Evolutionary conservation across 2,113 vertebrate genomes (phyloP).

Genomic region (Carettochelys insculpta): DNA sequence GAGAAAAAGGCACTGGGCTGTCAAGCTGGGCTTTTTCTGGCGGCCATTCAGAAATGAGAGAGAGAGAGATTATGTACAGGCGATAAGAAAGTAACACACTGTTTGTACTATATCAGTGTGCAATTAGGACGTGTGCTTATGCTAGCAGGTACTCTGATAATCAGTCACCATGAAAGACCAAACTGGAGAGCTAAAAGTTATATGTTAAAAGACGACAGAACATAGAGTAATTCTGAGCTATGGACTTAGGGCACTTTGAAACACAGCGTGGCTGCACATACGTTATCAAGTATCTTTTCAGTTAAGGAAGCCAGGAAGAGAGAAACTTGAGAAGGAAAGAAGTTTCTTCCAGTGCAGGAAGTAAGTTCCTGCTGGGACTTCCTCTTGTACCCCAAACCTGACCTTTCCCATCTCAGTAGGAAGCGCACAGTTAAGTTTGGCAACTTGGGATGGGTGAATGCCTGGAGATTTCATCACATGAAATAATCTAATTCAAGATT

Average conservation of each 20-base stretch:
- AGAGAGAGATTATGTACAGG: slow-evolving; percentile 57
- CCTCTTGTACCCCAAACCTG: not conserved
- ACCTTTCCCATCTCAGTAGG: not conserved
- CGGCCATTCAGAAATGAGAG: slow-evolving; percentile 42
- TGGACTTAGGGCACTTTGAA: not conserved
- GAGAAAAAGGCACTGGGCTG: slow-evolving; percentile 14
- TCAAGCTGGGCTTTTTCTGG: slow-evolving; percentile 39
- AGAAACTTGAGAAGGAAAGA: not conserved
- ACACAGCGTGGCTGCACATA: not conserved
- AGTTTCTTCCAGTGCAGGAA: not conserved
- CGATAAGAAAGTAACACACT: not conserved
- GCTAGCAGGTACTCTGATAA: slow-evolving; percentile 25
- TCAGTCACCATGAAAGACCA: not conserved
- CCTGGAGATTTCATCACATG: no score
- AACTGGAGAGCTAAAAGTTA: not conserved
- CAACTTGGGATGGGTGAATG: no score
- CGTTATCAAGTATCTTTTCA: not conserved
- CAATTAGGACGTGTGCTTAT: slow-evolving; percentile 12
- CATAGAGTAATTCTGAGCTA: not conserved
- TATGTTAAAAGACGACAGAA: not conserved
- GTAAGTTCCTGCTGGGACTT: not conserved
- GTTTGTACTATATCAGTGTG: not conserved
- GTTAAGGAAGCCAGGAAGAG: not conserved
- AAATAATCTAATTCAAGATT: no score
- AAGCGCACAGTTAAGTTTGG: no score